These are phyloP conservation scores for Pandemis corylana DNA, from an alignment of 2,888 invertebrate genomes.

Conservation along the genomic window DNA sequence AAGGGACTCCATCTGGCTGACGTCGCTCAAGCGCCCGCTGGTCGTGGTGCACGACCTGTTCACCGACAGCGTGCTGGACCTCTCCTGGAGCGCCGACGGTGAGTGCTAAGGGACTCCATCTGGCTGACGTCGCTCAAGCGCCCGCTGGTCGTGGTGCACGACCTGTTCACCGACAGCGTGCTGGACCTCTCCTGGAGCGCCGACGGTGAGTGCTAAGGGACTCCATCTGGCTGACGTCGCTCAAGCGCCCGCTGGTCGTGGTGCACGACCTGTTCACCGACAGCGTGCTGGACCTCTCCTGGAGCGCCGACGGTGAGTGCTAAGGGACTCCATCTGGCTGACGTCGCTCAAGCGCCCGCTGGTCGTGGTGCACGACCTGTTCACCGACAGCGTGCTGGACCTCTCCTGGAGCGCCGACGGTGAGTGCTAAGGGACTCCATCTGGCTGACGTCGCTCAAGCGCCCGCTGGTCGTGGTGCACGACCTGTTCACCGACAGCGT, in stretches of 20 bases:
- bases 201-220: constrained; percentile 60
- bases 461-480: constrained; percentile 97
- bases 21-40: constrained; percentile 96
- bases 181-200: constrained; percentile 97
- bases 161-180: constrained; percentile 96
- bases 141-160: constrained; percentile 97
- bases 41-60: constrained; percentile 98
- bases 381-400: constrained; percentile 96
- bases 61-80: constrained; percentile 95
- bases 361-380: constrained; percentile 96
- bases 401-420: constrained; percentile 93
- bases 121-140: constrained; percentile 97
- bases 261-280: constrained; percentile 97
- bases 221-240: constrained; percentile 97
- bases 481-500: constrained; percentile 97
- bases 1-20: constrained; percentile 94
- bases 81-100: constrained; percentile 93
- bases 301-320: constrained; percentile 87
- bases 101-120: constrained; percentile 85
- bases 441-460: constrained; percentile 97
- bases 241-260: constrained; percentile 97
- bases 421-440: constrained; percentile 85
- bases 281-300: constrained; percentile 97
- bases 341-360: constrained; percentile 97
- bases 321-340: constrained; percentile 92